Evolutionary conservation across 1,140 invertebrate species (phyloP).

Genomic region (Drosophila varians): DNA sequence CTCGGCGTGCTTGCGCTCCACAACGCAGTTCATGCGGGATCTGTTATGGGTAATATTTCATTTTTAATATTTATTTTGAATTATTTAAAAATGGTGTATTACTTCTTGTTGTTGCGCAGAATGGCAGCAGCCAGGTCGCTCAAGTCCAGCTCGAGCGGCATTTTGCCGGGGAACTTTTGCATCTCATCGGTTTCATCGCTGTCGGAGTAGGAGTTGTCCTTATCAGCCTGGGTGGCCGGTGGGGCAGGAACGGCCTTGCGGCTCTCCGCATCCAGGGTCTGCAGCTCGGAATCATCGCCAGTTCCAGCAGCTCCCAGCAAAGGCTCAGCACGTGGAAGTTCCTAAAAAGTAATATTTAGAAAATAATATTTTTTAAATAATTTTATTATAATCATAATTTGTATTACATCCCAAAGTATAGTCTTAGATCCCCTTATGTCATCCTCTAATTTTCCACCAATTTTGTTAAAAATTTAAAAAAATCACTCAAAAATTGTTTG

Average conservation of each 20-base stretch:
- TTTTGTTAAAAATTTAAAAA: conserved; percentile 8
- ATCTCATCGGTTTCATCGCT: conserved; percentile 84
- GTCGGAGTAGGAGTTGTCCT: conserved; percentile 77
- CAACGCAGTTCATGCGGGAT: conserved; percentile 93
- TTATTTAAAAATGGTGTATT: conserved; percentile 33
- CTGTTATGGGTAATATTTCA: conserved; percentile 45
- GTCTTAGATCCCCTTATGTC: conserved; percentile 20
- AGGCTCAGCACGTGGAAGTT: conserved; percentile 81
- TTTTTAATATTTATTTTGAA: not conserved
- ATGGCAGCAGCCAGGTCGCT: conserved; percentile 91
- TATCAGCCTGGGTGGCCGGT: conserved; percentile 43
- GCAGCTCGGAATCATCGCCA: conserved; percentile 67
- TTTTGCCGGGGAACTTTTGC: conserved; percentile 88
- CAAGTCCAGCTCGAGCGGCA: conserved; percentile 91
- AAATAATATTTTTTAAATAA: not conserved
- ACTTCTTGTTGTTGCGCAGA: conserved; percentile 90
- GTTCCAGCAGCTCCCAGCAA: conserved; percentile 67
- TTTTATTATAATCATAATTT: not conserved
- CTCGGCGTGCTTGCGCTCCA: conserved; percentile 92
- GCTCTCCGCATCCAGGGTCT: conserved; percentile 64
- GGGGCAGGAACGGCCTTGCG: conserved; percentile 59
- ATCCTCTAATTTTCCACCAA: conserved; percentile 6
- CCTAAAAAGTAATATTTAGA: conserved; percentile 36
- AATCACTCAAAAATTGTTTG: conserved; percentile 49
- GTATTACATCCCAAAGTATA: not conserved